Percentiles rank a stretch among this genome's conserved stretches.
Conservation (phyloP, 2,888 invertebrate genomes). For the Limenitis camilla region DNA sequence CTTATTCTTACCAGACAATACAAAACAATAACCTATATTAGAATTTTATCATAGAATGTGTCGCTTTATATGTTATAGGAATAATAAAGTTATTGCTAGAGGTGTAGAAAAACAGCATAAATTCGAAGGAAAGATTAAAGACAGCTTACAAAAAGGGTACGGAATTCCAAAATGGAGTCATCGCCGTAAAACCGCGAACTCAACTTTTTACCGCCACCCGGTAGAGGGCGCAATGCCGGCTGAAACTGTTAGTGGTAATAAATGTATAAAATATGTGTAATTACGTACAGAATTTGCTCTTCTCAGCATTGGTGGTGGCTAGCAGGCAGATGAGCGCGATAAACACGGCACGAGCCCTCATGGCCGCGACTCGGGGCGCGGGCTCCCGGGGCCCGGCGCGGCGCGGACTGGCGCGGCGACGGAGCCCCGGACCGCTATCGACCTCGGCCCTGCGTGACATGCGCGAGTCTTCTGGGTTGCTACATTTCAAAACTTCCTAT, state of each 20-base stretch:
- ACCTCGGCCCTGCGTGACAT: slow-evolving; percentile 24
- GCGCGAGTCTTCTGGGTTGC: slow-evolving; percentile 33
- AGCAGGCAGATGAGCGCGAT: slow-evolving; percentile 49
- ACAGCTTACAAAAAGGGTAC: slow-evolving; percentile 8
- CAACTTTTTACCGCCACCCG: slow-evolving; percentile 21
- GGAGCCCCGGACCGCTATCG: slow-evolving; percentile 32
- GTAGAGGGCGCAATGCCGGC: neutral
- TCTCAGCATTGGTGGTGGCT: slow-evolving; percentile 56
- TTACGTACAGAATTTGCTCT: slow-evolving; percentile 73
- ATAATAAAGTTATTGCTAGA: neutral
- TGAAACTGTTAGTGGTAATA: neutral
- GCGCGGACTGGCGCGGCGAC: slow-evolving; percentile 47
- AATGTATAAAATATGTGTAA: neutral
- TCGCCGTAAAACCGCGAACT: slow-evolving; percentile 30
- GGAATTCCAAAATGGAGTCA: slow-evolving; percentile 31
- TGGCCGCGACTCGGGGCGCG: slow-evolving; percentile 57
- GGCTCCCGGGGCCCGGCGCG: slow-evolving; percentile 35
- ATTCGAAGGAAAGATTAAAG: neutral
- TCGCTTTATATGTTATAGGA: neutral
- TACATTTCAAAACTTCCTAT: neutral
- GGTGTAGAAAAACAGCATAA: neutral
- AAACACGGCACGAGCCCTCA: slow-evolving; percentile 61
- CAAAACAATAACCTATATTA: neutral
- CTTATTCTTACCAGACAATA: slow-evolving; percentile 2
- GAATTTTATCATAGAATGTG: neutral